Evolutionary conservation across 53 echinoderm and acorn worm species (phyloP).

Genomic region (Antedon mediterranea): DNA sequence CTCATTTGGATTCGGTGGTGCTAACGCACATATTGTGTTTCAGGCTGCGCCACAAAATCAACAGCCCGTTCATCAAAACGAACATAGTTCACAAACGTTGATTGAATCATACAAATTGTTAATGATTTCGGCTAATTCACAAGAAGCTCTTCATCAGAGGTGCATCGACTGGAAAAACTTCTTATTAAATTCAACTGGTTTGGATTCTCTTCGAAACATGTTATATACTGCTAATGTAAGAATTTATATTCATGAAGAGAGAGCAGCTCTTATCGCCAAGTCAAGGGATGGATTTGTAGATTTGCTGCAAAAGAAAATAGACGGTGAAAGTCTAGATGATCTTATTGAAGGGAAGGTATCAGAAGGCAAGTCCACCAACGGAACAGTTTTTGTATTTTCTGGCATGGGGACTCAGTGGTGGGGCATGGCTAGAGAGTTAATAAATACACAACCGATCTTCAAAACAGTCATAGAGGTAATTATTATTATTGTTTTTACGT

Average conservation of each 20-base stretch:
- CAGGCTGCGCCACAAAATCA: background rate
- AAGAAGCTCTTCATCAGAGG: constrained; percentile 18
- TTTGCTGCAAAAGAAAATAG: constrained; percentile 7
- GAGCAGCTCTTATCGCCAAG: constrained; percentile 10
- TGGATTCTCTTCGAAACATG: background rate
- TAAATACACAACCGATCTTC: constrained; percentile 12
- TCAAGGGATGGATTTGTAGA: constrained; percentile 24
- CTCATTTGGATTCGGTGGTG: constrained; percentile 47
- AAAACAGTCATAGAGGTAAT: background rate
- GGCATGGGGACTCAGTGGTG: constrained; percentile 60
- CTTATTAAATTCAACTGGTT: background rate
- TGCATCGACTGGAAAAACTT: constrained; percentile 19
- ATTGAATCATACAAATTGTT: background rate
- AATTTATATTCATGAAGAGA: constrained; percentile 24
- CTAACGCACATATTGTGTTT: constrained; percentile 34
- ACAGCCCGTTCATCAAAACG: background rate
- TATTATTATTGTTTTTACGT: too few relatives aligned
- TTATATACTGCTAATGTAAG: constrained; percentile 23
- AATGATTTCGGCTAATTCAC: constrained; percentile 27
- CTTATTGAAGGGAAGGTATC: constrained; percentile 11
- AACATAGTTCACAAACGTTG: background rate
- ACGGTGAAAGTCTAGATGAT: background rate
- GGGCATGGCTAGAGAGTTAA: constrained; percentile 49
- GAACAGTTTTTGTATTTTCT: constrained; percentile 36
- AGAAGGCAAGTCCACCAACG: background rate